Conservation (phyloP, 2,888 invertebrate species). For the Plebejus melissa region DNA sequence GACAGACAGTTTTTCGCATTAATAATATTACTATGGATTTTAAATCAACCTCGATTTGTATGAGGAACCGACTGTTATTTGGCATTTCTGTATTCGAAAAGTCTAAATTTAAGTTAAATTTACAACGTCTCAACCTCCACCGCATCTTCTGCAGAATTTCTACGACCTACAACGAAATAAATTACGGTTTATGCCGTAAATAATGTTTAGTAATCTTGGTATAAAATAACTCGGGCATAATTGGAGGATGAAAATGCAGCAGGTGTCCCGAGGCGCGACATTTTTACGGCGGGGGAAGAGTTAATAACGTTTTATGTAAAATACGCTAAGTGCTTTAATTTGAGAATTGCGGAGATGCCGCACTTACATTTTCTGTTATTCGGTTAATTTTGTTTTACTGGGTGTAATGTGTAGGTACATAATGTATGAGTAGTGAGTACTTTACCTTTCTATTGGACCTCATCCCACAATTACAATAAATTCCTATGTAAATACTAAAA, state of each 20-base stretch:
- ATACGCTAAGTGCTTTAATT: conserved; percentile 43
- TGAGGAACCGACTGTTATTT: no score
- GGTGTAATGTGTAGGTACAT: neutral
- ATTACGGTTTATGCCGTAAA: neutral
- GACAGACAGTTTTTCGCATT: no score
- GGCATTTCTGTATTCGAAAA: no score
- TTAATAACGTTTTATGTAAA: conserved; percentile 62
- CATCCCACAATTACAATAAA: no score
- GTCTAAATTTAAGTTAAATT: neutral
- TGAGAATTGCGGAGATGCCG: conserved; percentile 31
- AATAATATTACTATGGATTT: no score
- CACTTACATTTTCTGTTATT: conserved; percentile 10
- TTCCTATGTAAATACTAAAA: no score
- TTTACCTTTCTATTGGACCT: neutral
- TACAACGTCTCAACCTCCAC: neutral
- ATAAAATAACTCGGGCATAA: conserved; percentile 44
- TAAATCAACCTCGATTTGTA: no score
- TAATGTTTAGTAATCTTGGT: conserved; percentile 24
- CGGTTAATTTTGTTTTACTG: neutral
- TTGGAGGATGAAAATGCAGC: conserved; percentile 60
- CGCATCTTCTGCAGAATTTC: neutral
- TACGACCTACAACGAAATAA: neutral
- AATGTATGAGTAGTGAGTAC: neutral
- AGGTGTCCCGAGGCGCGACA: conserved; percentile 54
- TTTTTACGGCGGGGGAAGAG: conserved; percentile 61